Conservation (phyloP, 2,888 invertebrate genomes). For the Cartodere bifasciata region DNA sequence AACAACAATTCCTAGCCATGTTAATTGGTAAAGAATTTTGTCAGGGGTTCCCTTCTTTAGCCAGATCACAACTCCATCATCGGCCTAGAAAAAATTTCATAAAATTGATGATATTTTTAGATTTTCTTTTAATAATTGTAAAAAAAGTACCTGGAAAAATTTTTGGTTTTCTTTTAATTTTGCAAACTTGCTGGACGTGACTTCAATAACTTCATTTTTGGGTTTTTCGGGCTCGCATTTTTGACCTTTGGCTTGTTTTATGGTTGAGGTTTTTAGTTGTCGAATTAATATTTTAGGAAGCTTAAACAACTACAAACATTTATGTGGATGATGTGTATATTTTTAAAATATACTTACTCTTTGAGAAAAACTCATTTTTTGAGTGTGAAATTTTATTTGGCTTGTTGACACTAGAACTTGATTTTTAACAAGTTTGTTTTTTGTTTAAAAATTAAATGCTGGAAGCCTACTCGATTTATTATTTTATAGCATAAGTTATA, state of each 20-base stretch:
- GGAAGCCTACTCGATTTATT: no score
- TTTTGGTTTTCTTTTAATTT: slow-evolving; percentile 9
- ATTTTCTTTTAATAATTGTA: background rate
- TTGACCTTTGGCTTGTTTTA: slow-evolving; percentile 1
- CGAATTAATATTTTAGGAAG: no score
- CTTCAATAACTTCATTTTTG: slow-evolving; percentile 6
- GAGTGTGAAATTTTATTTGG: no score
- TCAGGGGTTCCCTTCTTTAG: slow-evolving; percentile 11
- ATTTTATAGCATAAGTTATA: no score
- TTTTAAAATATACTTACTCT: slow-evolving; percentile 2
- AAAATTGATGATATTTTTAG: slow-evolving; percentile 1
- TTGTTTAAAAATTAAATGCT: no score
- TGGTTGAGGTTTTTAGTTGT: background rate
- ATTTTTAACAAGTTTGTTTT: no score
- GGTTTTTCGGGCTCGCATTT: background rate
- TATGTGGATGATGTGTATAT: no score
- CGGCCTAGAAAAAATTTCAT: slow-evolving; percentile 7
- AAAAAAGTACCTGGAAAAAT: slow-evolving; percentile 5
- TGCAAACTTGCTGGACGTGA: slow-evolving; percentile 2
- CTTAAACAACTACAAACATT: no score
- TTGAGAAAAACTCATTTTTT: no score
- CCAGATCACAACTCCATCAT: slow-evolving; percentile 11
- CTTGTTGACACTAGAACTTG: no score
- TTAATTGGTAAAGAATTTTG: slow-evolving; percentile 10
- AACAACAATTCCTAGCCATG: slow-evolving; percentile 6